Evolutionary conservation across 2,888 invertebrate species (phyloP), one percentile per base, ranked within the genome.

Genomic region (Eupithecia inturbata): DNA sequence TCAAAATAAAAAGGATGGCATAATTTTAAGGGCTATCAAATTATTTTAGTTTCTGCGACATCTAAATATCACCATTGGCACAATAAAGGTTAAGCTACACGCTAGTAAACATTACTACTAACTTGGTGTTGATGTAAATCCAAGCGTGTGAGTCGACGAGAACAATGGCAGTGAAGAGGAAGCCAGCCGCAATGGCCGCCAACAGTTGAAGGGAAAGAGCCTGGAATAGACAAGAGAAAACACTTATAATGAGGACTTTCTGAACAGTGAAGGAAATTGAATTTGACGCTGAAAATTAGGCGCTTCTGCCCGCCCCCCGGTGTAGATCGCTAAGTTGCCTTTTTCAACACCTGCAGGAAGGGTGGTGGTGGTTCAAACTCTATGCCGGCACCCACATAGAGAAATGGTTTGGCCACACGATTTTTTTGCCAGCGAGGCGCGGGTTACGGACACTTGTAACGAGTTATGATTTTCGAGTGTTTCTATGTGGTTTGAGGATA

Each of bases 111-210:
- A 45, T 45, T 5, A 41, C 60, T 16, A 63, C 88, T 95, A 93
- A 96, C 98, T 97, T 97, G 92, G 98, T 98, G 85, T 98, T 96
- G 81, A 99, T 98, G 88, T 99, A 98, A 88, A 99, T 98, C 99
- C 99, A 99, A 12, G 99, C 98, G 86, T 99, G 98, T 6, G 98
- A 99, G 88, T 99, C 98, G 71, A 99, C 97, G 95, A 99, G 97
- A 69, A 99, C 98, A 82, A 99, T 96, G 41, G 98, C 96, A 0
- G 99, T 98, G 89, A 99, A 97, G 82, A 99, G 95, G 79, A 99
- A 95, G 16, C 99, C 99, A 45, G 98, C 97, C 57, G 97, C 96
- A 57, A 98, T 96, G 76, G 98, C 97, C 41, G 98, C 98, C 75
- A 97, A 93, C 82, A 99, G 95, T 96, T 99, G 98, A 73, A 99